Base-by-base conservation (phyloP, 2,113 vertebrate species). In the Archocentrus centrarchus region DNA sequence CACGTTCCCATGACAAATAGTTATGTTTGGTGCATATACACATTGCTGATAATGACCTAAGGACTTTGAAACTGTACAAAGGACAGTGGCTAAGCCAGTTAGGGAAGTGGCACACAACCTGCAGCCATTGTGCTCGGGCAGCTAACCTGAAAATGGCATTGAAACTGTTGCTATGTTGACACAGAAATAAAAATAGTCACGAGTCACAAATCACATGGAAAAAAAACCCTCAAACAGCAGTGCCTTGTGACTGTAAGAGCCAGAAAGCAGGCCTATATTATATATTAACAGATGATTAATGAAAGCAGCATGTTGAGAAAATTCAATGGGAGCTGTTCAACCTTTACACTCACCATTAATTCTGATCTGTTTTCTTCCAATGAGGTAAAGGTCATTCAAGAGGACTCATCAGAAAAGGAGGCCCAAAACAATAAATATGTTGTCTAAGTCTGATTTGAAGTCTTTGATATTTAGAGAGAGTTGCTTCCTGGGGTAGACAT, bases 1-100 rank as follows among this genome's bases (percentile, higher is more conserved):
- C 91, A 93, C 41, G 22, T 80, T 86, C 68, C 90, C 85, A 91
- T 92, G 82, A 90, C 88, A 89, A 94, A 93, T 85, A 88, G 81
- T 22, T 60, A 82, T 83, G 85, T 89, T 92, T 89, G 90, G 93
- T 68, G 47, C 62, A 80, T 64, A 85, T 64, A 87, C 77, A 86
- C 80, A 32, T 53, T 37, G 57, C 68, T 66, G 90, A 92, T 92
- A 94, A 91, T 80, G 3, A 91, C 79, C 81, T 78, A 57, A 13
- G 84, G 89, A 91, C 82, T 89, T 86, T 90, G 80, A 81, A 86
- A 90, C 79, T 50, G 57, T 86, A 91, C 86, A 85, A 87, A 86
- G 77, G 81, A 50, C 79, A 83, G 77, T 22, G 59, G 79, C 79
- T 80, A 39, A 83, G 70, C 81, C 89, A 77, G 86, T 89, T 76